phyloP scores from a whole-genome alignment of 2,113 vertebrate genomes.

The Pygoscelis adeliae region DNA sequence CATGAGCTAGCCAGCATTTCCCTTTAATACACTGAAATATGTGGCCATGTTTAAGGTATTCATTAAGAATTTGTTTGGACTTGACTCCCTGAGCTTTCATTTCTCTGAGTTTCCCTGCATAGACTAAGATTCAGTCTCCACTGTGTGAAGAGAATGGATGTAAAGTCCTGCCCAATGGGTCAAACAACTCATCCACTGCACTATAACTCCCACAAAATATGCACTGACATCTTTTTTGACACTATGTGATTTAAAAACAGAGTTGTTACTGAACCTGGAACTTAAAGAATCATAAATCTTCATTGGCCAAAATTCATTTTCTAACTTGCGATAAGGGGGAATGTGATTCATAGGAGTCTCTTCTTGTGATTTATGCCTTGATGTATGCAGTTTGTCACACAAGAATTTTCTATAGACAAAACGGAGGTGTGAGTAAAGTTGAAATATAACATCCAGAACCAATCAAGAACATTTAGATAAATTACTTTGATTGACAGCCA shows the following conservation, averaged over 20 bases:
- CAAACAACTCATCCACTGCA: background rate
- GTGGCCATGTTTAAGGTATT: background rate
- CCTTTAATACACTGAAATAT: background rate
- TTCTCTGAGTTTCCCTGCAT: background rate
- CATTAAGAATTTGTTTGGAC: background rate
- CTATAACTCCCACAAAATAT: background rate
- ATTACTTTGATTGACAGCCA: background rate
- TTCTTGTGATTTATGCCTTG: background rate
- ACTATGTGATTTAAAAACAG: background rate
- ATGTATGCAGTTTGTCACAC: background rate
- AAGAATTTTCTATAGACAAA: background rate
- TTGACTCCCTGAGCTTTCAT: background rate
- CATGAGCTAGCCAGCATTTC: background rate
- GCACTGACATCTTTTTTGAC: background rate
- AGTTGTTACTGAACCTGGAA: background rate
- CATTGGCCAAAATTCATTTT: background rate
- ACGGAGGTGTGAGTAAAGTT: background rate
- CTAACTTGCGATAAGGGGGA: background rate
- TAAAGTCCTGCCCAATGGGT: background rate
- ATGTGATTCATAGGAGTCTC: background rate
- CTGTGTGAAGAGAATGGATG: background rate
- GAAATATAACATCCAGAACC: background rate
- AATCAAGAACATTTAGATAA: background rate
- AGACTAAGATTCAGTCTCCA: background rate
- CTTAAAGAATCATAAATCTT: background rate